Evolutionary conservation across 1,140 invertebrate genomes (phyloP).

Genomic region (Rhysida immarginata): DNA sequence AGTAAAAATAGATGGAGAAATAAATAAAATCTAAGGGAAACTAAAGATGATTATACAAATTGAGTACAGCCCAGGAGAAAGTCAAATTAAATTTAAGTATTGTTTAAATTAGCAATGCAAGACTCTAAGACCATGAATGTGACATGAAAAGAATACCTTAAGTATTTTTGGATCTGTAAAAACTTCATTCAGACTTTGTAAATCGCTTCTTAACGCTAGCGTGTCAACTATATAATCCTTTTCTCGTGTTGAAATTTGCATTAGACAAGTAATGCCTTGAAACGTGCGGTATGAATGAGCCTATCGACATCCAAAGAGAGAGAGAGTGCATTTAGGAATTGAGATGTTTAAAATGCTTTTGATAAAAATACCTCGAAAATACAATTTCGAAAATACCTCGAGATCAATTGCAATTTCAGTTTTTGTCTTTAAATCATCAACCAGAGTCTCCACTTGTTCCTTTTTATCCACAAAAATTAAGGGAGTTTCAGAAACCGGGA

Average conservation of each 20-base stretch:
- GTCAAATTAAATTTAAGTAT: too few species aligned
- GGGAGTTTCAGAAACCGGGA: too few species aligned
- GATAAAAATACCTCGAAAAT: too few species aligned
- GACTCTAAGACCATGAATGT: too few species aligned
- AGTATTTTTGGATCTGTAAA: slow-evolving; percentile 82
- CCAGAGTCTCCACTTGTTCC: slow-evolving; percentile 45
- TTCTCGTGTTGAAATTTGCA: slow-evolving; percentile 75
- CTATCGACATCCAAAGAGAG: slow-evolving; percentile 32
- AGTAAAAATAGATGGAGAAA: too few species aligned
- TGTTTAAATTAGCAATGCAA: too few species aligned
- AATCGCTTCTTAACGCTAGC: slow-evolving; percentile 57
- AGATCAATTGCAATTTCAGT: slow-evolving; percentile 72
- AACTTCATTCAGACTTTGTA: slow-evolving; percentile 72
- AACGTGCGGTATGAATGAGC: slow-evolving; percentile 71
- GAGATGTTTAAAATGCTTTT: too few species aligned
- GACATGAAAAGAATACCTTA: slow-evolving; percentile 51
- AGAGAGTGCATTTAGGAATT: too few species aligned
- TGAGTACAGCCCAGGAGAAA: too few species aligned
- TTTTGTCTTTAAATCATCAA: slow-evolving; percentile 45
- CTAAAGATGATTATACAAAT: too few species aligned
- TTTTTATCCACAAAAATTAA: slow-evolving; percentile 50
- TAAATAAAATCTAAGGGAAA: too few species aligned
- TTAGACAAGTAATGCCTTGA: slow-evolving; percentile 46
- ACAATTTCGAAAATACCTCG: too few species aligned
- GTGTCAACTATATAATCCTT: slow-evolving; percentile 89